These are phyloP conservation scores for Esox masquinongy DNA, from an alignment of 2,797 vertebrate species.

Conservation along the genomic window DNA sequence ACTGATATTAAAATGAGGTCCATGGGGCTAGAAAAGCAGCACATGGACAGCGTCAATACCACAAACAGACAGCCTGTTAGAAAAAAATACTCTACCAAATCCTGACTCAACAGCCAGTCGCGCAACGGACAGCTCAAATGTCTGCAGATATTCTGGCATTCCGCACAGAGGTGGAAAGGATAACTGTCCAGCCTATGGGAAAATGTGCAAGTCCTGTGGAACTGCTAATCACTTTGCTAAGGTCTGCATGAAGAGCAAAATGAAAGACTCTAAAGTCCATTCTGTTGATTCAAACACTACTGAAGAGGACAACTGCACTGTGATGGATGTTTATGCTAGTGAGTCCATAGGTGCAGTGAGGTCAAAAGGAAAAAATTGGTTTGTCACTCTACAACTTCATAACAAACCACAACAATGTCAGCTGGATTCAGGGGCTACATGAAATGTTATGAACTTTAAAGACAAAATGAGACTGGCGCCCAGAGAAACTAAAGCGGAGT, in stretches of 20 bases:
- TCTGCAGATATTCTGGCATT: background rate
- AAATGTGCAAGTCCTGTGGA: background rate
- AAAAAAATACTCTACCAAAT: too few relatives aligned
- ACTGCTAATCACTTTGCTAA: constrained; percentile 42
- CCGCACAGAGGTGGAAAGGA: background rate
- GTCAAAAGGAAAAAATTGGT: constrained; percentile 23
- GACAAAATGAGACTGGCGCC: constrained; percentile 19
- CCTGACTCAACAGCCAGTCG: background rate
- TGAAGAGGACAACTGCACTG: too few relatives aligned
- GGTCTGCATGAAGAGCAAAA: constrained; percentile 24
- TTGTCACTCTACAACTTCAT: constrained; percentile 20
- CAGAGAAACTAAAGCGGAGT: constrained; percentile 7
- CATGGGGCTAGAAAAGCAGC: too few relatives aligned
- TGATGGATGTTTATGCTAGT: too few relatives aligned
- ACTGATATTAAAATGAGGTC: too few relatives aligned
- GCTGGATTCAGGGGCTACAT: constrained; percentile 15
- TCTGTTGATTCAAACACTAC: background rate
- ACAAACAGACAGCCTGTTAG: too few relatives aligned
- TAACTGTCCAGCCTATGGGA: background rate
- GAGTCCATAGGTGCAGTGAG: constrained; percentile 6
- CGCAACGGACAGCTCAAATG: background rate
- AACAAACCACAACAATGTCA: too few relatives aligned
- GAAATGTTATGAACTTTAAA: constrained; percentile 25
- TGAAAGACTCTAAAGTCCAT: background rate
- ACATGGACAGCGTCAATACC: too few relatives aligned